Base-by-base conservation (phyloP, 35 echinoderm and acorn worm species). In the Chiridota heheva region DNA sequence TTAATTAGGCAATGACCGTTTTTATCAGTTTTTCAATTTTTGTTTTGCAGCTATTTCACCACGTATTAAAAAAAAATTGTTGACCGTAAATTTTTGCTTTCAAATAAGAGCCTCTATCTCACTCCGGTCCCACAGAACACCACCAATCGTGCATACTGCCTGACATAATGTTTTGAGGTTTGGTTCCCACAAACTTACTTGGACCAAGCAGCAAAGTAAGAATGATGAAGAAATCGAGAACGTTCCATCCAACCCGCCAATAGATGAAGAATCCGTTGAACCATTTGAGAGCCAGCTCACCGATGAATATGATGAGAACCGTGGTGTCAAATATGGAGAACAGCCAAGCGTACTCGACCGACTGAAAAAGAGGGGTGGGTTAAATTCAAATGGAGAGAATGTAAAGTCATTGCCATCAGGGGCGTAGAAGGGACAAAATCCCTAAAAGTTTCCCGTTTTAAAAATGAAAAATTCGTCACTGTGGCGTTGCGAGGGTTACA, bases 211-310 rank as follows among this genome's bases (percentile, higher is more conserved):
- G 44, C 40, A 98, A 76, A 4, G 85, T 88, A n/a, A 92, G 51
- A 65, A 98, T 88, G 78, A 98, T 92, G 89, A 98, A 91, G 68
- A 98, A 98, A 7, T 98, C 95, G 24, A 98, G 70, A 8, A 91
- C 76, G 40, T 98, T 98, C 95, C 95, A 98, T 30, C 95, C 89
- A 18, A 98, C 78, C 47, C 86, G 70, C 95, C 95, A 98, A 81
- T 91, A 98, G 58, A 98, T 98, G 46, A 88, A 88, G 89, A 98
- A 98, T 7, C 89, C 89, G 49, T 91, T 91, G 68, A 88, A 98
- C 95, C 95, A 98, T 49, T 98, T 98, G 26, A 98, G 82, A 35
- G 84, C 42, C 20, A 98, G 46, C 53, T 98, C 95, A 42, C 90
- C 82, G 8, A 91, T 81, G 43, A 98, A 98, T 42, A 98, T 92